Evolutionary conservation across 30 jellyfish, hydroid and myxozoan genomes (phyloP), one percentile per base, ranked within the genome.

Genomic region (Pelagia noctiluca): DNA sequence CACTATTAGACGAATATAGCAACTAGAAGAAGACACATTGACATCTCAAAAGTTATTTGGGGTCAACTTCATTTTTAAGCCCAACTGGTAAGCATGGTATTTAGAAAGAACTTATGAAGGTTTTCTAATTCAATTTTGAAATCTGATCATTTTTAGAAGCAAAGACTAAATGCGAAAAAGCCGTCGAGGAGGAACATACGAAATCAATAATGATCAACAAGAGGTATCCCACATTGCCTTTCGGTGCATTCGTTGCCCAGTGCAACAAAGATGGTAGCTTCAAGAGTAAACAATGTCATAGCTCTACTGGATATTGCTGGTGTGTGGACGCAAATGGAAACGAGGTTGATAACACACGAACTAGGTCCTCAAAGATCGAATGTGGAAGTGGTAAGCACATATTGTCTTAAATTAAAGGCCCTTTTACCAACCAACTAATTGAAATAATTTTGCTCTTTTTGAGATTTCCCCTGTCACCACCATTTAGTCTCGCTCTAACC

Each of bases 291-390:
- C 97, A 88, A 46, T 88, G 97, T 48, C 97, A 88, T 46, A 86
- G 57, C 31, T 77, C 88, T 8, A 77, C 85, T 22, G 85, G 89
- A 3, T 88, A 69, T 68, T 88, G 97, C 50, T 88, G 97, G 97
- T 88, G 97, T 80, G 94, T 88, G 34, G 60, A 80, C 70, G 50
- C 47, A 23, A 54, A 76, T 48, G 97, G 97, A 18, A 66, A 33
- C 23, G 86, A 88, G 86, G 87, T 71, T 49, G 69, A 36, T 24
- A 83, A 60, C 35, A 79, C 90, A 24, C 33, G 76, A 70, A 80
- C 22, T 73, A 64, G 90, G 57, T 70, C 57, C 47, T 72, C 36
- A 30, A 47, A 71, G 73, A 76, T 76, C 0, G 65, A 82, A 22
- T 82, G 92, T 60, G 50, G 37, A 10, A 50, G 92, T 53, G 33